phyloP scores from a whole-genome alignment of 2,113 vertebrate species.

The Bos javanicus region DNA sequence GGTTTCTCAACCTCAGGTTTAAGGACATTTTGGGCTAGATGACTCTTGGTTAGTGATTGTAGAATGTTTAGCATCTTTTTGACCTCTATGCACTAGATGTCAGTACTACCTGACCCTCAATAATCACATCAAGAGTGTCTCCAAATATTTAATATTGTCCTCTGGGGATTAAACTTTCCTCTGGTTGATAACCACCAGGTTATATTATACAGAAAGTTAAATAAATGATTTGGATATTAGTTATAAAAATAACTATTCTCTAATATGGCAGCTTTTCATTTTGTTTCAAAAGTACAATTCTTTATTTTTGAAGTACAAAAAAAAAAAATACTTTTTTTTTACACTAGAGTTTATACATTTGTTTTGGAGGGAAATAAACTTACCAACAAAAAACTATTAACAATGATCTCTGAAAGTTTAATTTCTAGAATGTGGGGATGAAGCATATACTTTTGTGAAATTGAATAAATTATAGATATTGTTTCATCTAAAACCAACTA shows the following conservation, averaged over 20 bases:
- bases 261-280: not conserved
- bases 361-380: not conserved
- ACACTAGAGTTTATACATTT: not conserved
- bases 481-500: not conserved
- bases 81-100: not conserved
- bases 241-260: not conserved
- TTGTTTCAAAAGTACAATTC: not conserved
- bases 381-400: not conserved
- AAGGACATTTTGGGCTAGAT: not conserved
- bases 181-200: not conserved
- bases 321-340: not conserved
- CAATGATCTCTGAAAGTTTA: not conserved
- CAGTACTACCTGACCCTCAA: not conserved
- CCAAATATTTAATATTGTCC: not conserved
- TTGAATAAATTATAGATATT: not conserved
- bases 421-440: not conserved
- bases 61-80: not conserved
- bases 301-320: not conserved
- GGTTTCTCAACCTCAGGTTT: not conserved
- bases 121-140: not conserved
- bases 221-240: not conserved
- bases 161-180: not conserved
- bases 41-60: not conserved
- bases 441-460: not conserved
- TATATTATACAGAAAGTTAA: not conserved